A percentile compares a stretch with the other conserved stretches of the same genome.
These are phyloP conservation scores for Decapterus maruadsi DNA, from an alignment of 2,797 vertebrate genomes.

Conservation along the genomic window DNA sequence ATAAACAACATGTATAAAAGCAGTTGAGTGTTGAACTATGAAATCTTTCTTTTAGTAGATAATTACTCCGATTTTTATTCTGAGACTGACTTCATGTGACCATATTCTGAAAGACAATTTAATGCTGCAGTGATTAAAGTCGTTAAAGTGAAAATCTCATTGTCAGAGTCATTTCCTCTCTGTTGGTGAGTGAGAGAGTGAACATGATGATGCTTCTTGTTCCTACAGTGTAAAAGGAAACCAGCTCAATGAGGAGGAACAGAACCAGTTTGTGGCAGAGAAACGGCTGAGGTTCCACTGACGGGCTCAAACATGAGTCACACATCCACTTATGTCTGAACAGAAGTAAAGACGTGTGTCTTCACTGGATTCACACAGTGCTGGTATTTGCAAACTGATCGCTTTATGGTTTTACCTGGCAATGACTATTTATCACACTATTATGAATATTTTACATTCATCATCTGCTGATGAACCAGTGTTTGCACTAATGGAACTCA, in stretches of 20 bases:
- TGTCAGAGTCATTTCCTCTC: neutral
- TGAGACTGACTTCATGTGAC: neutral
- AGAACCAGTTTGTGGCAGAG: slow-evolving; percentile 70
- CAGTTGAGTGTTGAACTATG: neutral
- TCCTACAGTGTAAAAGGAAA: slow-evolving; percentile 80
- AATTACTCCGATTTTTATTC: neutral
- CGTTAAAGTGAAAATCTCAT: neutral
- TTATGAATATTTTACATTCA: neutral
- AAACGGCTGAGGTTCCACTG: slow-evolving; percentile 78
- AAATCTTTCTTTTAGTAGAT: neutral
- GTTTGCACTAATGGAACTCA: neutral
- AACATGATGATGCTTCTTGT: slow-evolving; percentile 21
- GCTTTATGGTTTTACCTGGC: neutral
- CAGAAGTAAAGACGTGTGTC: neutral
- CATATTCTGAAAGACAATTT: neutral
- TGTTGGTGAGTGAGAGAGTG: neutral
- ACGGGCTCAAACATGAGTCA: slow-evolving; percentile 1
- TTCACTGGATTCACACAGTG: neutral
- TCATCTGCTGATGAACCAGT: neutral
- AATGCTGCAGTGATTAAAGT: neutral
- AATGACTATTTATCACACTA: neutral
- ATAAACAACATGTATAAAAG: no score
- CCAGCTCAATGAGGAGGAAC: slow-evolving; percentile 76
- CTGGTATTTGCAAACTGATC: neutral
- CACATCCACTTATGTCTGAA: neutral